Conservation (phyloP, 2,888 invertebrate genomes). For the Megastigmus dorsalis region DNA sequence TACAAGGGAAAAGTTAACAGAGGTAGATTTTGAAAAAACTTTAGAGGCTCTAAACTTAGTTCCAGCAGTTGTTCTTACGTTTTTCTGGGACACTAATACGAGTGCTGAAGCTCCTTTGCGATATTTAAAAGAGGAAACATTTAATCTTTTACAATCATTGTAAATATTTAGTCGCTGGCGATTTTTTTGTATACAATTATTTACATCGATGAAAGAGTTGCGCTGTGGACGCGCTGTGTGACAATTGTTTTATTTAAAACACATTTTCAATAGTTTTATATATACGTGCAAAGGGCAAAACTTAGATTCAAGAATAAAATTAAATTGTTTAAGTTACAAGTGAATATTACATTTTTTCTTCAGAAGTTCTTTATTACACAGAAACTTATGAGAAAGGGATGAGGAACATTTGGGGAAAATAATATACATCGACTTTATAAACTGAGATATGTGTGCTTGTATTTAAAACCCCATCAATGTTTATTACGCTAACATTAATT, state of each 20-base stretch:
- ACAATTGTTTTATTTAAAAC: constrained; percentile 15
- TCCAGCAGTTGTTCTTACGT: constrained; percentile 88
- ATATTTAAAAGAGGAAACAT: constrained; percentile 86
- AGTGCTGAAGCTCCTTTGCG: constrained; percentile 77
- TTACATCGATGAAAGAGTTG: neutral
- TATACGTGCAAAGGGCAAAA: no score
- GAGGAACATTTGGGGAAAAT: constrained; percentile 2
- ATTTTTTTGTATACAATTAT: constrained; percentile 35
- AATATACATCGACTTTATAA: constrained; percentile 42
- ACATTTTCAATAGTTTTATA: neutral
- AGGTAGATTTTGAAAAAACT: constrained; percentile 80
- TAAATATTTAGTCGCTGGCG: constrained; percentile 50
- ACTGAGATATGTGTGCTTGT: constrained; percentile 50
- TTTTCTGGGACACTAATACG: constrained; percentile 80
- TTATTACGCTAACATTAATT: constrained; percentile 43
- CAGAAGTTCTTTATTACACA: constrained; percentile 7
- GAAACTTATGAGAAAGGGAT: neutral
- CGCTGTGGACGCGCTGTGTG: constrained; percentile 45
- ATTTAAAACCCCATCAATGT: constrained; percentile 47
- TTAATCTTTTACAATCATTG: constrained; percentile 64
- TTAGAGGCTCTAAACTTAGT: constrained; percentile 87
- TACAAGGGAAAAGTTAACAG: constrained; percentile 79
- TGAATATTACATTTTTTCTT: constrained; percentile 5
- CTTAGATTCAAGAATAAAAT: no score
- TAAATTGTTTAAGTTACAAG: neutral